phyloP scores from a whole-genome alignment of 2,888 invertebrate species.

The Corythucha ciliata region DNA sequence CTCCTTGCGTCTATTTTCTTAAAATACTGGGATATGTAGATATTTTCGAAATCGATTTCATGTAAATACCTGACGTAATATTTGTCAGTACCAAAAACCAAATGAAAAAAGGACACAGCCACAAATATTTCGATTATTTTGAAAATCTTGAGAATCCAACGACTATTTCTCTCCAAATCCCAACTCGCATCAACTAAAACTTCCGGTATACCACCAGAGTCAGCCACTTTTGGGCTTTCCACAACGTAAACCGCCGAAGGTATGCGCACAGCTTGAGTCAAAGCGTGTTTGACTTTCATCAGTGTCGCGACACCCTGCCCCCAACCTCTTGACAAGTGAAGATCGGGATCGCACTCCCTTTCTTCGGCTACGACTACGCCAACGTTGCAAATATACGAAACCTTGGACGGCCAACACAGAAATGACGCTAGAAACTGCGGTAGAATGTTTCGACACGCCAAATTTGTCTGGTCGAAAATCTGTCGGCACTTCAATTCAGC shows the following conservation, averaged over 20 bases:
- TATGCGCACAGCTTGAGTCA: not conserved
- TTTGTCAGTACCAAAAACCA: conserved; percentile 38
- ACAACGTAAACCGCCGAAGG: not conserved
- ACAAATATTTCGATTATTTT: too few species aligned
- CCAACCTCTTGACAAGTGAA: conserved; percentile 1
- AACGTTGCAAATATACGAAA: conserved; percentile 62
- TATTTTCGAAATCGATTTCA: conserved; percentile 65
- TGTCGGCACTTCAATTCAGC: conserved; percentile 42
- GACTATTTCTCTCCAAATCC: too few species aligned
- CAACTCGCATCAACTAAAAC: not conserved
- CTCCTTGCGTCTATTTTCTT: conserved; percentile 61
- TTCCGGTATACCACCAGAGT: not conserved
- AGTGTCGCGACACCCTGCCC: not conserved
- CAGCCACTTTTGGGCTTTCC: not conserved
- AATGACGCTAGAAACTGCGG: conserved; percentile 50
- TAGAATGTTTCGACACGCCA: conserved; percentile 52
- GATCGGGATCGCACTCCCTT: conserved; percentile 37
- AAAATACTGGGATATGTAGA: conserved; percentile 69
- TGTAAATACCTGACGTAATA: conserved; percentile 64
- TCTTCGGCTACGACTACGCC: too few species aligned
- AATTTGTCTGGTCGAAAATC: conserved; percentile 48
- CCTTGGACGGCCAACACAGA: conserved; percentile 66
- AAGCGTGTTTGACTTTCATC: not conserved
- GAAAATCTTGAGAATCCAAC: too few species aligned
- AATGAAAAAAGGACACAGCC: too few species aligned